Base-by-base conservation (phyloP, 1,140 invertebrate genomes). In the Daktulosphaira vitifoliae region DNA sequence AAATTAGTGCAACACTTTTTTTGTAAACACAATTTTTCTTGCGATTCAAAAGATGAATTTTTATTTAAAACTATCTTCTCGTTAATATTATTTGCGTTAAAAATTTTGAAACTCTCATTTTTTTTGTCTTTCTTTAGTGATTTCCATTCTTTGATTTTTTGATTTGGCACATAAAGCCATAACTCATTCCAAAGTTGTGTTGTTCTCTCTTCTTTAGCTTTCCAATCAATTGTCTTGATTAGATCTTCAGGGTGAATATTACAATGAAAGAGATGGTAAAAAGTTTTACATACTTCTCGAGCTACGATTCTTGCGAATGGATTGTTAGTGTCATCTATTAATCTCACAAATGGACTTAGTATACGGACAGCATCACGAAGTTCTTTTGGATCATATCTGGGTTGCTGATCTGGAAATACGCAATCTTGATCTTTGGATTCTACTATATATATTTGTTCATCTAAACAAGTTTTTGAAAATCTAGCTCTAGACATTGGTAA, bases 321-420 rank as follows among this genome's bases (percentile, higher is more conserved):
- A 44, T 56, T 56, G 18, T 42, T 56, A 44, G 53, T 42, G 8
- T 56, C 53, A 16, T 44, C n/a, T 16, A 56, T 25, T 56, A 56
- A 9, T 56, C 38, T 56, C 9, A 56, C 20, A n/a, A 56, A 56
- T 26, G 53, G 53, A 18, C 16, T 18, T 20, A 56, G 22, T 44
- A 44, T 44, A 11, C n/a, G 2, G 18, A 26, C 53, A 18, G 23
- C n/a, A 18, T 56, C 53, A 18, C 53, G 53, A 26, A 56, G 53
- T 11, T 42, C 53, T 44, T 44, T 26, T 2, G 53, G 38, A 26
- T 56, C 53, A 26, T 56, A 56, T 11, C 38, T 56, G 18, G 53
- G 22, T n/a, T 44, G 39, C 11, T 33, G 29, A 6, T 33, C 29
- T 11, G 29, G 29, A 33, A 33, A 33, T 33, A 33, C 5, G 29